A percentile compares a stretch with the other conserved stretches of the same genome.
phyloP scores from a whole-genome alignment of 1,140 invertebrate species.

The Achatina immaculata region DNA sequence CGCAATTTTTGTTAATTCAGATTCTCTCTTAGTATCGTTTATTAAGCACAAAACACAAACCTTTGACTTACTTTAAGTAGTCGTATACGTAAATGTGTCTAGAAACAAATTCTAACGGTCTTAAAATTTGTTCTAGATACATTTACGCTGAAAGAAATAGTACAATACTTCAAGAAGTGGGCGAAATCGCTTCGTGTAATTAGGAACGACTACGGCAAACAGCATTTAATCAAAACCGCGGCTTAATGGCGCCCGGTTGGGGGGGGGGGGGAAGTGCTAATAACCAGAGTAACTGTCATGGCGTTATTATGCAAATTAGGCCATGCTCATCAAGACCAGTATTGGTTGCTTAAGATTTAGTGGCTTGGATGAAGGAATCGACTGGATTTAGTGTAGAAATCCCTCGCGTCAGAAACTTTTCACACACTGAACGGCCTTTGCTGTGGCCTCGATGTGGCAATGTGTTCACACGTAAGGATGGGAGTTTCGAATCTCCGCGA shows the following conservation, averaged over 20 bases:
- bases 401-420: not conserved
- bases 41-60: not conserved
- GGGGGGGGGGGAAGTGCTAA: not conserved
- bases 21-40: not conserved
- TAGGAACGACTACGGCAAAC: not conserved
- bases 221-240: not conserved
- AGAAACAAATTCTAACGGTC: not conserved
- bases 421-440: not conserved
- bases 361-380: not conserved
- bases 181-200: not conserved
- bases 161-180: too few relatives aligned
- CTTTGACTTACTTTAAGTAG: not conserved
- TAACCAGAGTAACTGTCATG: not conserved
- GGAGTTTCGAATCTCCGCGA: too few relatives aligned
- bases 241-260: not conserved
- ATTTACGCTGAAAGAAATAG: too few relatives aligned
- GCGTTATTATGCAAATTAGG: conserved; percentile 3
- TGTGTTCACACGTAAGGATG: not conserved
- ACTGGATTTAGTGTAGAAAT: not conserved
- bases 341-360: conserved; percentile 1
- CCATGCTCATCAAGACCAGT: not conserved
- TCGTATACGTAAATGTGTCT: not conserved
- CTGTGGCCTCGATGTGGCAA: not conserved
- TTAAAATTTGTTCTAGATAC: too few relatives aligned
- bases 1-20: too few relatives aligned